Conservation (phyloP, 2,888 invertebrate species). For the Caenorhabditis sp. region DNA sequence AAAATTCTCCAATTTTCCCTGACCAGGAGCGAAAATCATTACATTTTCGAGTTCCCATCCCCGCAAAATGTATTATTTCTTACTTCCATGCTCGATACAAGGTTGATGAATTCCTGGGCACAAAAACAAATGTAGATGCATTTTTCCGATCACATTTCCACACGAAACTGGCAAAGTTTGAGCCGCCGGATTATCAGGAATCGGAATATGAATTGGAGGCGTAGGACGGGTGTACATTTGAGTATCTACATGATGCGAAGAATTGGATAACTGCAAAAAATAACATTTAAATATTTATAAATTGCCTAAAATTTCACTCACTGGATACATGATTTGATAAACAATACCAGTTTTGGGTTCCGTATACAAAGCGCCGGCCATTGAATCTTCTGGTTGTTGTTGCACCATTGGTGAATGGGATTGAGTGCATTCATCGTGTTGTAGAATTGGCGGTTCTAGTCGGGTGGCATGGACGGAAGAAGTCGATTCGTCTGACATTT, state of each 20-base stretch:
- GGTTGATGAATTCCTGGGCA: slow-evolving; percentile 73
- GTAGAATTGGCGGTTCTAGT: no score
- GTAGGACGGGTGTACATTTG: slow-evolving; percentile 11
- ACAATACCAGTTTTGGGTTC: background rate
- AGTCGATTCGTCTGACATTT: no score
- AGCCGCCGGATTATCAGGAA: slow-evolving; percentile 21
- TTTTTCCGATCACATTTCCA: slow-evolving; percentile 50
- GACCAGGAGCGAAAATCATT: no score
- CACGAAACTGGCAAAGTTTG: slow-evolving; percentile 53
- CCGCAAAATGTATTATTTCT: no score
- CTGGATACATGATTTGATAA: slow-evolving; percentile 27
- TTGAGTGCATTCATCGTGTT: background rate
- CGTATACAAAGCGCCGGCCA: no score
- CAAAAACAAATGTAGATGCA: slow-evolving; percentile 67
- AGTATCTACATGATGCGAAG: slow-evolving; percentile 12
- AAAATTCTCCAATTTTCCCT: no score
- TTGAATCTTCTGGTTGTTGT: background rate
- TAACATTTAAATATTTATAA: slow-evolving; percentile 6
- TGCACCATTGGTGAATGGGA: background rate
- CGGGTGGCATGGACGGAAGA: no score
- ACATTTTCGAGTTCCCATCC: no score
- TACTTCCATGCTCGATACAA: slow-evolving; percentile 68
- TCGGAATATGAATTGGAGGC: slow-evolving; percentile 11
- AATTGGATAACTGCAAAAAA: no score
- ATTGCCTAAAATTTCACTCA: slow-evolving; percentile 5